These are phyloP conservation scores for Ancistrus triradiatus DNA, from an alignment of 2,113 vertebrate species.

Conservation along the genomic window DNA sequence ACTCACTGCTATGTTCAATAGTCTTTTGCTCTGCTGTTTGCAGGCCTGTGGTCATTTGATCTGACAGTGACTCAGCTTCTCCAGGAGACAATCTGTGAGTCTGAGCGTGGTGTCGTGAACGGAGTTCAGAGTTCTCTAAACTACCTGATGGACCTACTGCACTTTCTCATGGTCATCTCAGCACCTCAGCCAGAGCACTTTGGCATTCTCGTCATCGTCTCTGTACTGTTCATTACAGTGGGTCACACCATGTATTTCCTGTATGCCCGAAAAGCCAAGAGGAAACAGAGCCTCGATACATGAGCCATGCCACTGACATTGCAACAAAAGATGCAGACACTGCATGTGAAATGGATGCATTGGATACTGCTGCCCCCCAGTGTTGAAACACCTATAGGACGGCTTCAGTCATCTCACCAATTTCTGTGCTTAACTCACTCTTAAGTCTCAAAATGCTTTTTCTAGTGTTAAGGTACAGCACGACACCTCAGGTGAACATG, in stretches of 20 bases:
- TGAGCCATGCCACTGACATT: conserved; percentile 10
- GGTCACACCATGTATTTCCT: conserved; percentile 72
- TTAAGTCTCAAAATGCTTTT: background rate
- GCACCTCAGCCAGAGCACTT: conserved; percentile 67
- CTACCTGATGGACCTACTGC: conserved; percentile 73
- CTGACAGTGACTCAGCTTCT: conserved; percentile 71
- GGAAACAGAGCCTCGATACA: conserved; percentile 59
- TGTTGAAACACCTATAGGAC: too few relatives aligned
- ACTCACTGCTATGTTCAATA: too few relatives aligned
- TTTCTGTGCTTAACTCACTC: background rate
- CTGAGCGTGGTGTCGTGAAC: conserved; percentile 68
- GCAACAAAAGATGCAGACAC: background rate
- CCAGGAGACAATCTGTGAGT: conserved; percentile 74
- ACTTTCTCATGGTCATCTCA: conserved; percentile 69
- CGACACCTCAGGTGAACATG: background rate
- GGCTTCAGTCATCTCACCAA: background rate
- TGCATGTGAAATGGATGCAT: background rate
- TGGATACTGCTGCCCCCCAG: background rate
- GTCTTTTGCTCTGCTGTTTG: background rate
- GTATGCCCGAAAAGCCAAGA: conserved; percentile 68
- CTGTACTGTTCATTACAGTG: conserved; percentile 71
- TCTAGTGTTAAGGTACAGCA: background rate
- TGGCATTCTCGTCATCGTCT: conserved; percentile 67
- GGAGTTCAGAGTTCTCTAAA: conserved; percentile 77
- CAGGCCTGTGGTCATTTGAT: conserved; percentile 69